Percentiles rank a stretch among this genome's conserved stretches.
These are phyloP conservation scores for Rhabdomys pumilio DNA, from an alignment of 2,797 vertebrate species.

Conservation along the genomic window DNA sequence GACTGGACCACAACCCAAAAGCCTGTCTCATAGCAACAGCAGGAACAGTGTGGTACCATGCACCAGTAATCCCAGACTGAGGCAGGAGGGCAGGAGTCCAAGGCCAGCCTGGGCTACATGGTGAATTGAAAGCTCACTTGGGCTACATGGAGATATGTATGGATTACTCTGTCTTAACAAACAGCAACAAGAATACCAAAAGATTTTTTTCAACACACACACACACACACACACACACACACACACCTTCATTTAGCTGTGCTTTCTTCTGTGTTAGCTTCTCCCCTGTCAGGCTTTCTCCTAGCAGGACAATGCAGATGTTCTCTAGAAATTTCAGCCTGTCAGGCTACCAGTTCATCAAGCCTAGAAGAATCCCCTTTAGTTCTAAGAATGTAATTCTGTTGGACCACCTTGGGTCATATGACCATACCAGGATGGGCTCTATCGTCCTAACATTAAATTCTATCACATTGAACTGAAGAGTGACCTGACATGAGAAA, in stretches of 20 bases:
- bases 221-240: background rate
- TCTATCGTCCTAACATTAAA: background rate
- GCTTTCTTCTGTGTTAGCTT: conserved; percentile 5
- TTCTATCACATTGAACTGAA: background rate
- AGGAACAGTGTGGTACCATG: background rate
- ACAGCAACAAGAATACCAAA: background rate
- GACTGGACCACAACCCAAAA: background rate
- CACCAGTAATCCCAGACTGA: background rate
- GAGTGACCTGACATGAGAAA: background rate
- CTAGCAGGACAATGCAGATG: background rate
- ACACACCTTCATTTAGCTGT: background rate
- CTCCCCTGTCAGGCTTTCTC: background rate
- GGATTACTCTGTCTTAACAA: background rate
- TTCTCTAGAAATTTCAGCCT: conserved; percentile 12
- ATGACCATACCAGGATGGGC: background rate
- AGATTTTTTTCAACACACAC: background rate
- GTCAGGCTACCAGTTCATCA: background rate
- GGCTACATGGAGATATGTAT: background rate
- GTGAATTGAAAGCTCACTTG: background rate
- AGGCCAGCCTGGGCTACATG: background rate
- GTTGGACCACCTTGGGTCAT: background rate
- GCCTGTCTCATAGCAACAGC: background rate
- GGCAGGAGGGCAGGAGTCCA: background rate
- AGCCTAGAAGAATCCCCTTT: background rate
- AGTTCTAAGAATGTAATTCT: background rate